phyloP scores from a whole-genome alignment of 2,113 vertebrate species.

The Hemiscyllium ocellatum region DNA sequence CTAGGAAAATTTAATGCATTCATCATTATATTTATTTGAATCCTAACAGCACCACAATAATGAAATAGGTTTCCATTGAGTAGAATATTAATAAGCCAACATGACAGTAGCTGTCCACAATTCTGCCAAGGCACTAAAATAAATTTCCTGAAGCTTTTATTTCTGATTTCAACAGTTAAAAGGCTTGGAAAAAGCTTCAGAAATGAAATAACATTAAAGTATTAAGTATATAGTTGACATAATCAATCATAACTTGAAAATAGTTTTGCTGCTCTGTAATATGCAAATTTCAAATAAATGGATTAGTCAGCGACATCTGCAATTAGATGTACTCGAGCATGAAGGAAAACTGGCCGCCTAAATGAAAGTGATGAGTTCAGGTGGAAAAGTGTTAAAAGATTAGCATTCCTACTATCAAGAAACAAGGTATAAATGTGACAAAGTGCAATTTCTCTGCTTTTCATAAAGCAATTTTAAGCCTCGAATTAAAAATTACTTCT shows the following conservation, averaged over 20 bases:
- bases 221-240: background rate
- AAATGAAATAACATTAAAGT: background rate
- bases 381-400: background rate
- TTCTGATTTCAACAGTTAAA: background rate
- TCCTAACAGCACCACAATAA: background rate
- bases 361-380: background rate
- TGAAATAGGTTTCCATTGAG: background rate
- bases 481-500: background rate
- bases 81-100: background rate
- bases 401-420: background rate
- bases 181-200: background rate
- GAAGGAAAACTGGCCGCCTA: background rate
- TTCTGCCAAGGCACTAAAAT: background rate
- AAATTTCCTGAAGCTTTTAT: background rate
- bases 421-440: background rate
- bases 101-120: background rate
- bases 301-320: too few relatives aligned
- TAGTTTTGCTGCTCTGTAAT: background rate
- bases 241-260: background rate
- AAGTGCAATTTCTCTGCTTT: constrained; percentile 20
- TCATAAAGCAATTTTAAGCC: background rate
- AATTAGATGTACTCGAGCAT: constrained; percentile 22
- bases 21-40: background rate
- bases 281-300: background rate
- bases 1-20: background rate